A percentile compares a stretch with the other conserved stretches of the same genome.
phyloP scores from a whole-genome alignment of 1,140 invertebrate genomes.

The Lasaia peninsularis region DNA sequence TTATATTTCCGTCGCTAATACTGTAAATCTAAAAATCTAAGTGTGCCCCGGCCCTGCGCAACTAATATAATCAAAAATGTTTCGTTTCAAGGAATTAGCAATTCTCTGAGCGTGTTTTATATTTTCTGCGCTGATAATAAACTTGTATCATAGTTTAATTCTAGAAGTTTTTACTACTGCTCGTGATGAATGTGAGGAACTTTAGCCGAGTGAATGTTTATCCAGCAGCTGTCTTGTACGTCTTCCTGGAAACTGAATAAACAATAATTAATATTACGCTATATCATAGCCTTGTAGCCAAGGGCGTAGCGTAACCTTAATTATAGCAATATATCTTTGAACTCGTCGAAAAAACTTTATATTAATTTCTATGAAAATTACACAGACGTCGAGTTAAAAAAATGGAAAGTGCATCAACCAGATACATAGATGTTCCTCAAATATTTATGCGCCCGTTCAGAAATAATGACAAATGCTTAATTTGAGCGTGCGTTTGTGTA shows the following conservation, averaged over 20 bases:
- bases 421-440: no score
- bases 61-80: constrained; percentile 57
- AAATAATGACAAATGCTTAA: no score
- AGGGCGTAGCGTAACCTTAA: no score
- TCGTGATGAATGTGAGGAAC: background rate
- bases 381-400: no score
- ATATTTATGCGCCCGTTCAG: no score
- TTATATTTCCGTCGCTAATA: background rate
- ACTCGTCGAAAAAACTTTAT: no score
- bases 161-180: background rate
- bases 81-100: constrained; percentile 6
- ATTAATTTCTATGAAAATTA: no score
- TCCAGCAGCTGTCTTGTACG: background rate
- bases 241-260: background rate
- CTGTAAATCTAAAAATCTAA: background rate
- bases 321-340: no score
- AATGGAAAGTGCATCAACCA: no score
- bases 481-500: no score
- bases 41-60: constrained; percentile 28
- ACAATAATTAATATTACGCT: background rate
- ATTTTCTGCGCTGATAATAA: constrained; percentile 29
- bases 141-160: constrained; percentile 19
- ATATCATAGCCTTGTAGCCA: no score
- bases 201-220: background rate
- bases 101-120: constrained; percentile 24